phyloP scores from a whole-genome alignment of 2,797 vertebrate genomes.

The Xenops minutus region DNA sequence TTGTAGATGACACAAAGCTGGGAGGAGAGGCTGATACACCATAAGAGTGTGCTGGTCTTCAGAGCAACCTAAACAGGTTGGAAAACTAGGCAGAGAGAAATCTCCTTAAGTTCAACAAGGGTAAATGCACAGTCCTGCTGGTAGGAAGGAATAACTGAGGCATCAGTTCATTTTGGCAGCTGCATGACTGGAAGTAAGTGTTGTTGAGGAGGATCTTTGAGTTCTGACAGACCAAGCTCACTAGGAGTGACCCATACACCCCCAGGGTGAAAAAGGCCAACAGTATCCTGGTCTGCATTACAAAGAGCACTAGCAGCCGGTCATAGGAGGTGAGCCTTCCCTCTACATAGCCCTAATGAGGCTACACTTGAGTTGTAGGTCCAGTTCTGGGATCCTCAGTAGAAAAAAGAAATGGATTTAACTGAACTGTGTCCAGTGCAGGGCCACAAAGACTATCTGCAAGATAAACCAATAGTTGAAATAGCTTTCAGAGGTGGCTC shows the following conservation, averaged over 20 bases:
- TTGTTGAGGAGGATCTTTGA: not conserved
- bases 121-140: not conserved
- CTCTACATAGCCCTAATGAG: not conserved
- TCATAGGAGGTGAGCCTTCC: not conserved
- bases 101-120: not conserved
- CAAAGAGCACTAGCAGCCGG: not conserved
- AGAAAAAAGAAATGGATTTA: not conserved
- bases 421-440: not conserved
- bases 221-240: not conserved
- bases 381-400: not conserved
- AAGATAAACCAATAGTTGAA: not conserved
- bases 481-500: not conserved
- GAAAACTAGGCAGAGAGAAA: not conserved
- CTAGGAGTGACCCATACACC: not conserved
- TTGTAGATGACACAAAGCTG: not conserved
- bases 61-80: not conserved
- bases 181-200: not conserved
- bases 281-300: not conserved
- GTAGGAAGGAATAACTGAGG: not conserved
- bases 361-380: rapidly evolving
- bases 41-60: not conserved
- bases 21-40: not conserved
- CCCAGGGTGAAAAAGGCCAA: not conserved
- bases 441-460: not conserved
- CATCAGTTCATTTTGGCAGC: not conserved